Evolutionary conservation across 2,797 vertebrate species (phyloP), one percentile per base, ranked within the genome.

Genomic region (Petrocephalus schoutedeni): DNA sequence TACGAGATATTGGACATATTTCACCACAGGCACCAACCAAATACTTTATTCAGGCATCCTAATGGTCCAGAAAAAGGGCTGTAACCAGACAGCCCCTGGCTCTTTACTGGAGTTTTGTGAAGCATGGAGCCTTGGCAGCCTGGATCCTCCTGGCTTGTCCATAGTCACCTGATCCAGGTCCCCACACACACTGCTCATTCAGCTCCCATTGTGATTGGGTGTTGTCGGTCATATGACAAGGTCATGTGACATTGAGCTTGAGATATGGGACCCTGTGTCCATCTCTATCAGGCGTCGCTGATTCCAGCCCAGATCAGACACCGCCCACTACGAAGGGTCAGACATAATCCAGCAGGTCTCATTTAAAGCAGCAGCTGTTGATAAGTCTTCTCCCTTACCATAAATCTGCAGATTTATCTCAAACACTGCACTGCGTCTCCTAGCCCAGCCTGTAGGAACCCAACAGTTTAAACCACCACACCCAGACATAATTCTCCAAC

Each of bases 341-440:
- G 92, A 91, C 74, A 92, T 88, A 89, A 92, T 90, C 90, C 90
- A 92, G 90, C 91, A 93, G 93, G 92, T 91, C 89, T 89, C 92
- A 91, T 90, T 92, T 94, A 94, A 87, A 89, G 90, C 93, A 95
- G 91, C 90, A 93, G 95, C 88, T 89, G 94, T 95, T 96, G 95
- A 96, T 94, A 95, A 95, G 95, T 95, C 94, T 95, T 96, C 95
- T 96, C 95, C 93, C 93, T 95, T 96, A 96, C 94, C 94, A 91
- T 93, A 95, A 96, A 96, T 95, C 95, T 94, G 92, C 94, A 95
- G 95, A 96, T 96, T 95, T 95, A 95, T 94, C 93, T 93, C 88
- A 92, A 92, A 92, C 91, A 91, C 90, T 85, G 90, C 92, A 93
- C 91, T 89, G 89, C 91, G 89, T 92, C 91, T 92, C 86, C 93